Conservation (phyloP, 2,113 vertebrate genomes). For the Haliaeetus leucogaster region DNA sequence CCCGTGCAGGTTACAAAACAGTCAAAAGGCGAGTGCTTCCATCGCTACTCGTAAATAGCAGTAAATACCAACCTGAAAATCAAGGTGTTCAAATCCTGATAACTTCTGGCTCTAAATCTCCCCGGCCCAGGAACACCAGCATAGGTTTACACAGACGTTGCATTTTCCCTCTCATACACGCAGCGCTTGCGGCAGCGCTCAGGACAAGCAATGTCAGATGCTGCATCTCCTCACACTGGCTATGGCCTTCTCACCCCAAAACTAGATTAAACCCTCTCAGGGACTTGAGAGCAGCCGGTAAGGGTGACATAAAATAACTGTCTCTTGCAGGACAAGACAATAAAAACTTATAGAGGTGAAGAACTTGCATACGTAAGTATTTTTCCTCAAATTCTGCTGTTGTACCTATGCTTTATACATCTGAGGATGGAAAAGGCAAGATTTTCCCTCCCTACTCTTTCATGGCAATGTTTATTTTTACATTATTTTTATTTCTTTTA, state of each 20-base stretch:
- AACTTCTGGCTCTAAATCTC: neutral
- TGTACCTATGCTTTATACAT: neutral
- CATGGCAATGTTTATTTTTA: neutral
- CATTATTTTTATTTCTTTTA: neutral
- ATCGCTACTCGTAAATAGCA: neutral
- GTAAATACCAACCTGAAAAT: neutral
- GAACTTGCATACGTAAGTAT: neutral
- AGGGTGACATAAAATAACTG: neutral
- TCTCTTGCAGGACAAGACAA: neutral
- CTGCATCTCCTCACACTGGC: neutral
- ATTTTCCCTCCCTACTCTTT: accelerated
- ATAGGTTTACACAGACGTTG: accelerated
- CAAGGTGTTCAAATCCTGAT: neutral
- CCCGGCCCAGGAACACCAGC: neutral
- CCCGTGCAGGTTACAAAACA: neutral
- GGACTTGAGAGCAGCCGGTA: neutral
- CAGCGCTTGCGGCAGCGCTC: neutral
- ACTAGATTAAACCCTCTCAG: neutral
- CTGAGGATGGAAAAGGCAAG: neutral
- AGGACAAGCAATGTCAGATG: neutral
- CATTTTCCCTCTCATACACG: accelerated
- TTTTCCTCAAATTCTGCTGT: neutral
- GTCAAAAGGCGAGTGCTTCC: neutral
- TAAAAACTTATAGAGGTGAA: neutral
- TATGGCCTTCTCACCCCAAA: neutral